Conservation (phyloP, 2,888 invertebrate species). For the Tetragnatha montana region DNA sequence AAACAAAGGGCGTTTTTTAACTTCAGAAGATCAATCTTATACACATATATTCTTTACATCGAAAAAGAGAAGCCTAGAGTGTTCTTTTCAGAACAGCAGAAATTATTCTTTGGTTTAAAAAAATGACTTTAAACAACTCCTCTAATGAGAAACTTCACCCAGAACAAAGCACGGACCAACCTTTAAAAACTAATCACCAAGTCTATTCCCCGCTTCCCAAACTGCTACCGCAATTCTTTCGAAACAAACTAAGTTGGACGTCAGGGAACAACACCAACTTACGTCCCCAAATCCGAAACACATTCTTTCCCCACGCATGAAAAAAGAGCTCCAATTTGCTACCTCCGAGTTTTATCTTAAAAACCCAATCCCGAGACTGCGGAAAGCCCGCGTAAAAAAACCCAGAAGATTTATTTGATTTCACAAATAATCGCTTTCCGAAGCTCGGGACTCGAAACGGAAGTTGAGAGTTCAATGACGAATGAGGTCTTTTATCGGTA, state of each 20-base stretch:
- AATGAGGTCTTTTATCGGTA: conserved; percentile 44
- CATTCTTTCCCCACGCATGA: background rate
- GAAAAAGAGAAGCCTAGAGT: no score
- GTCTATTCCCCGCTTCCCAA: no score
- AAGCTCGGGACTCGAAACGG: conserved; percentile 9
- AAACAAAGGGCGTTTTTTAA: no score
- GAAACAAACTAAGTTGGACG: no score
- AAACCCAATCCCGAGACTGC: background rate
- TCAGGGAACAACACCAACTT: conserved; percentile 2
- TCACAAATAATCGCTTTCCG: conserved; percentile 29
- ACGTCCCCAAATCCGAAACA: conserved; percentile 11
- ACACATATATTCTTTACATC: no score
- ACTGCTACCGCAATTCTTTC: no score
- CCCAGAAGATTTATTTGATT: background rate
- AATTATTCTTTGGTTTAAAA: no score
- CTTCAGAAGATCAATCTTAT: no score
- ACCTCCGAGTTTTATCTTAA: background rate
- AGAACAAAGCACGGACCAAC: background rate
- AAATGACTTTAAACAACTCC: background rate
- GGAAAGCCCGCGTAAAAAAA: background rate
- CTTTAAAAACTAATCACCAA: no score
- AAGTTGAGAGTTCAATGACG: conserved; percentile 18
- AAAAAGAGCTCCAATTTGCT: conserved; percentile 9
- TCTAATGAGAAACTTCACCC: background rate
- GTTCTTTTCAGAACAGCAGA: no score